phyloP scores from a whole-genome alignment of 1,140 invertebrate genomes.

The Caenorhabditis briggsae region DNA sequence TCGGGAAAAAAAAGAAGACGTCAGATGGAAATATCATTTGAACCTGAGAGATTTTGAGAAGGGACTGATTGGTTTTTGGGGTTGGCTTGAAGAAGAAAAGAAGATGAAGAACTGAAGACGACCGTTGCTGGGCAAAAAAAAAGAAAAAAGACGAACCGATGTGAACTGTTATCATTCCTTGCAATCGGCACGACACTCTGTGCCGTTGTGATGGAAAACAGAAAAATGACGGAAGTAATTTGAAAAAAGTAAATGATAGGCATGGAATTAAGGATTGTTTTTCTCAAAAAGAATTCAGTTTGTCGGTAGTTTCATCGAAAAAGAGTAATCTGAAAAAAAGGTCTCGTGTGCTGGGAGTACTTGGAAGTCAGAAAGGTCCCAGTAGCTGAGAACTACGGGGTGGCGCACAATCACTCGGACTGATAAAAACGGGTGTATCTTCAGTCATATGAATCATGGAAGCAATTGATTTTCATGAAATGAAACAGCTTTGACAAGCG shows the following conservation, averaged over 20 bases:
- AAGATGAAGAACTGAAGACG: neutral
- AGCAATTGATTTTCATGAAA: too few species aligned
- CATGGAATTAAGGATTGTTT: too few species aligned
- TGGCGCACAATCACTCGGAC: too few species aligned
- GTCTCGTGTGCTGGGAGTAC: too few species aligned
- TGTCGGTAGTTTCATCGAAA: neutral
- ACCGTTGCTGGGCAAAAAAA: conserved; percentile 38
- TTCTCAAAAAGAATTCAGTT: neutral
- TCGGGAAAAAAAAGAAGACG: conserved; percentile 37
- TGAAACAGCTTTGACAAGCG: too few species aligned
- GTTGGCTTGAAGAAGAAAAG: conserved; percentile 38
- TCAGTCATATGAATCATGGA: too few species aligned
- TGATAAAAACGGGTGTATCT: too few species aligned
- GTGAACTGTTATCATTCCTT: conserved; percentile 53
- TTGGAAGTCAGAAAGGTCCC: too few species aligned
- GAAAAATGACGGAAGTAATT: conserved; percentile 49
- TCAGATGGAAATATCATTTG: neutral
- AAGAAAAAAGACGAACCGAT: conserved; percentile 19
- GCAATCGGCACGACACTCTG: conserved; percentile 34
- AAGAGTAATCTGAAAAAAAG: too few species aligned
- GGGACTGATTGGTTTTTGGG: conserved; percentile 49
- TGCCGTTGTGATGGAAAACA: conserved; percentile 53
- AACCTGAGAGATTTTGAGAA: neutral
- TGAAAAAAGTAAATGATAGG: neutral
- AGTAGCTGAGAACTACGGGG: too few species aligned